Percentiles rank a stretch among this genome's conserved stretches.
Evolutionary conservation across 2,888 invertebrate genomes (phyloP).

Genomic region (Lepidochitona cinerea): DNA sequence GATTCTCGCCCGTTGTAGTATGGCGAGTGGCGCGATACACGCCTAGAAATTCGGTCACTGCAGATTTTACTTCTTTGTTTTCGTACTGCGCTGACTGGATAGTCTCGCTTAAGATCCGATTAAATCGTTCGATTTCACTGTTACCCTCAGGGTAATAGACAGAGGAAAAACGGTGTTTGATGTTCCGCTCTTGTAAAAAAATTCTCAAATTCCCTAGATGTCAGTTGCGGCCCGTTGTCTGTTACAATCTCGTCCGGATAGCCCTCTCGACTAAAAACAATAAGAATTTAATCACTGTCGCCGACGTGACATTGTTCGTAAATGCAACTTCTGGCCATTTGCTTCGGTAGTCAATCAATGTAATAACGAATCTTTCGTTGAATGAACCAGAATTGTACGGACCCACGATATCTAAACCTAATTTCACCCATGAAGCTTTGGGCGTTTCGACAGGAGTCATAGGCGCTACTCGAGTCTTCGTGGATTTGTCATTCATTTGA

Average conservation of each 20-base stretch:
- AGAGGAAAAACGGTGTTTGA: too few relatives aligned
- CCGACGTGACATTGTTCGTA: background rate
- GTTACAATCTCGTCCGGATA: background rate
- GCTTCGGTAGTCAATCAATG: too few relatives aligned
- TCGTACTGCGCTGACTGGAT: background rate
- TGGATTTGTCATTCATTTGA: background rate
- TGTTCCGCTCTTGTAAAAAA: too few relatives aligned
- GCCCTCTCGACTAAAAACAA: background rate
- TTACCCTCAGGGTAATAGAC: background rate
- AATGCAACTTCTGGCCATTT: background rate
- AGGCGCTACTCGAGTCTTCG: background rate
- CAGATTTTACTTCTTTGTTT: background rate
- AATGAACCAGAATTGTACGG: background rate
- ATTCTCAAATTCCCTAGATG: background rate
- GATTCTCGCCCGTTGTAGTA: background rate
- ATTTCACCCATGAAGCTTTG: background rate
- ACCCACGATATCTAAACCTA: background rate
- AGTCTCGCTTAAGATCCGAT: background rate
- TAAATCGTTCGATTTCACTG: background rate
- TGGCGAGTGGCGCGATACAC: background rate
- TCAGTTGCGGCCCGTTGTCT: background rate
- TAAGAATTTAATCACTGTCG: background rate
- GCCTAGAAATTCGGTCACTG: background rate
- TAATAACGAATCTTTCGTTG: background rate
- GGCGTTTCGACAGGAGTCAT: background rate